Conservation (phyloP, 2,113 vertebrate genomes). For the Tachysurus fulvidraco region DNA sequence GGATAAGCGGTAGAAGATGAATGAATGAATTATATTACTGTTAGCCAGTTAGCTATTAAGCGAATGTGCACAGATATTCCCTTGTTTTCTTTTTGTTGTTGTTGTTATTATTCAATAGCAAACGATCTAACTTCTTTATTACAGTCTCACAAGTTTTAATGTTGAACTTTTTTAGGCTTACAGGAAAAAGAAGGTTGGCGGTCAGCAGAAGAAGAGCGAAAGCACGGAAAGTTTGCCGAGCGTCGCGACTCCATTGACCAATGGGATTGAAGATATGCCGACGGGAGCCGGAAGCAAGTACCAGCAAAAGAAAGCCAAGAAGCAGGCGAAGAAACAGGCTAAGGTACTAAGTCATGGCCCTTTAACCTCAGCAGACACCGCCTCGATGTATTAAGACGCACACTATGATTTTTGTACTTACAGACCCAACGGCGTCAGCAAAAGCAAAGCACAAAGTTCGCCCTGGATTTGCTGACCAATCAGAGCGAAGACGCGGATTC, state of each 20-base stretch:
- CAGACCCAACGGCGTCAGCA: conserved; percentile 88
- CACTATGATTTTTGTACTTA: not conserved
- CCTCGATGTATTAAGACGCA: not conserved
- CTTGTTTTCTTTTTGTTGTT: not conserved
- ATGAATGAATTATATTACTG: too few species aligned
- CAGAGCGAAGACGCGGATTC: conserved; percentile 24
- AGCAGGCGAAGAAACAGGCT: conserved; percentile 91
- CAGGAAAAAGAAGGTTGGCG: conserved; percentile 76
- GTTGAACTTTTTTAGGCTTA: conserved; percentile 48
- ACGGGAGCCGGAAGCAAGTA: conserved; percentile 81
- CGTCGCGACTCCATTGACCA: conserved; percentile 55
- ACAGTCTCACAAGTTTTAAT: not conserved
- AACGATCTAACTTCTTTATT: not conserved
- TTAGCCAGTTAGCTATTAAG: not conserved
- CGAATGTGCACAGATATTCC: not conserved
- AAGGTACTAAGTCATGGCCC: conserved; percentile 76
- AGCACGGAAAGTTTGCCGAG: conserved; percentile 67
- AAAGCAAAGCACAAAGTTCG: conserved; percentile 77
- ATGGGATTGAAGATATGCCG: conserved; percentile 66
- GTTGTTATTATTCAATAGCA: not conserved
- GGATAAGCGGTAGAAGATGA: too few species aligned
- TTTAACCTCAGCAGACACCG: not conserved
- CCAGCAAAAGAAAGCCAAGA: conserved; percentile 94
- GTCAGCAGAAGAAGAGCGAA: conserved; percentile 69
- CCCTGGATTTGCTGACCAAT: conserved; percentile 60